Base-by-base conservation (phyloP, 2,797 vertebrate species). In the Enteromius treurensis region DNA sequence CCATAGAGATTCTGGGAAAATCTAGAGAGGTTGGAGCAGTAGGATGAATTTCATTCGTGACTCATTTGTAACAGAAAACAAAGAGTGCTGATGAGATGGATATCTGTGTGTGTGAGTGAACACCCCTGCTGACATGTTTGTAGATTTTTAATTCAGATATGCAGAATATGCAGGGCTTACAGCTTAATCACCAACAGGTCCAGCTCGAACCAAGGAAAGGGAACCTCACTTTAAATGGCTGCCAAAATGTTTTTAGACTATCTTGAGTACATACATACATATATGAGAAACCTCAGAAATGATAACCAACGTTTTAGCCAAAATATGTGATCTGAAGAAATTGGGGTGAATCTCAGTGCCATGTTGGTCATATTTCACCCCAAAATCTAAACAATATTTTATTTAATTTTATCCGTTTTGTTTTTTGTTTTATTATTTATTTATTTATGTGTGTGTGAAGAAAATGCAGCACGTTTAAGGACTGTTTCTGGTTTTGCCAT, bases 1-100 rank as follows among this genome's bases (percentile, higher is more conserved):
- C 10, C 23, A 45, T 47, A 76, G 15, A 69, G 51, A 78, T 69
- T 83, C 19, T 7, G 15, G 37, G 49, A 83, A 69, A 45, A 47
- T 83, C 47, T 53, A 51, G n/a, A 81, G 55, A 74, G 80, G 26
- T 42, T 76, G 13, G 62, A 55, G 55, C 47, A 55, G 45, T 55
- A 70, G 79, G 51, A 80, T 60, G 34, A 42, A 69, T 80, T 70
- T 58, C 32, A 79, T 62, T 67, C 14, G 29, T 70, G 65, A 71
- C 34, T 55, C 13, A n/a, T 34, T 80, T 70, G 26, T 29, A 58
- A 69, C 17, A 21, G 64, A 53, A 70, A 40, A 80, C n/a, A 70
- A 69, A 71, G 29, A 17, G 34, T 3, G 4, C 34, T 70, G 34
- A 79, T 67, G 64, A 68, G 21, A 68, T 79, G 8, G 23, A 45